Evolutionary conservation across 2,888 invertebrate species (phyloP), one percentile per base, ranked within the genome.

Genomic region (Adelognathus sp.): DNA sequence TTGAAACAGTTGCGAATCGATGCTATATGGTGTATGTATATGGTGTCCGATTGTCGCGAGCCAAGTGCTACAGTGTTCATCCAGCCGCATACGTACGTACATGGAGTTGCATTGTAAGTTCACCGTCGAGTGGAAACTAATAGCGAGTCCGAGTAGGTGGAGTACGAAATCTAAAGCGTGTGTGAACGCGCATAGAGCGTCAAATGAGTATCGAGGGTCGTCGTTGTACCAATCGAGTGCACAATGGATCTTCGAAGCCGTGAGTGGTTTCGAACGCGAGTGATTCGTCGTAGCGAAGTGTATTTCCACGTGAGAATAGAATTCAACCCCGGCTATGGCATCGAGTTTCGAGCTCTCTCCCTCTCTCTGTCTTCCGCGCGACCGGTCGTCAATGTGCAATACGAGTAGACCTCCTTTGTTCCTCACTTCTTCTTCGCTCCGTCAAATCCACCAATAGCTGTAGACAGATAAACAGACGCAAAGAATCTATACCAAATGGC

Each of bases 311-410:
- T 29, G 24, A 27, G 16, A 61, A 69, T 52, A 41, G 61, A 75
- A 69, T 69, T 44, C 67, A 75, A 75, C 50, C 61, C 52, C 16
- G n/a, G 24, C 9, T 41, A 41, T 36, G 21, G 74, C 60, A 36
- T 66, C 39, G 73, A 74, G 54, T 74, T 67, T 61, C 61, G 52
- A 60, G 14, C 60, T 70, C 58, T 61, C 50, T 50, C 50, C n/a
- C n/a, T n/a, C n/a, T n/a, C n/a, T n/a, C n/a, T n/a, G n/a, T n/a
- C n/a, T n/a, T n/a, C n/a, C n/a, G 9, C 50, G 50, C 50, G 21
- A n/a, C n/a, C 52, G 14, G 21, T 41, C 74, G 67, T 74, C 74
- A 67, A 52, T 27, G 60, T 60, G 29, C 60, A 60, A 50, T 29
- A 16, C 54, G 54, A 24, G 64, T 31, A 41, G 33, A 33, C 50